phyloP scores from a whole-genome alignment of 1,140 invertebrate genomes.

The Homarus americanus region DNA sequence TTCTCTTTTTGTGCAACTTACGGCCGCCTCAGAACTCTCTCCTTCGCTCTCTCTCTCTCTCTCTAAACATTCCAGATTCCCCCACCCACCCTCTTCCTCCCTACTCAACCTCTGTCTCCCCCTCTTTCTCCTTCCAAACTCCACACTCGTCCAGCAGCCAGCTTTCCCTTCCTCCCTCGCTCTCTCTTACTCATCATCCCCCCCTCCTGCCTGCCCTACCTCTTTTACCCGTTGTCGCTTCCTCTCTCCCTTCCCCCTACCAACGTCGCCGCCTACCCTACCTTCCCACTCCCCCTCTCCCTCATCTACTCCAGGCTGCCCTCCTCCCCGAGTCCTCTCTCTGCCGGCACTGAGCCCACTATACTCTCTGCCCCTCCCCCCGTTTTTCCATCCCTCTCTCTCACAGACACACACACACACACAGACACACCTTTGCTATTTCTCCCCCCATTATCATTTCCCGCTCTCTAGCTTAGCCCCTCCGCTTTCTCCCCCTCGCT shows the following conservation, averaged over 20 bases:
- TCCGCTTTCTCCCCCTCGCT: too few relatives aligned
- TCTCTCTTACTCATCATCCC: neutral
- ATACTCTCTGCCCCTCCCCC: neutral
- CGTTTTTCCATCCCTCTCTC: neutral
- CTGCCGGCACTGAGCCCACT: too few relatives aligned
- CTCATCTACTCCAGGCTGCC: too few relatives aligned
- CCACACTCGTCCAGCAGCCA: neutral
- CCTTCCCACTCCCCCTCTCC: neutral
- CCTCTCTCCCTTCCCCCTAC: neutral
- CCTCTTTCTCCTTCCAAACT: neutral
- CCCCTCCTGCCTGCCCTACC: neutral
- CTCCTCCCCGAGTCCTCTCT: too few relatives aligned
- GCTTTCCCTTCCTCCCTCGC: too few relatives aligned
- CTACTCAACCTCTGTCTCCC: neutral
- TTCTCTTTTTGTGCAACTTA: too few relatives aligned
- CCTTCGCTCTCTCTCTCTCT: too few relatives aligned
- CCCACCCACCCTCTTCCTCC: neutral
- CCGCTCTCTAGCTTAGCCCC: too few relatives aligned
- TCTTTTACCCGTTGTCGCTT: neutral
- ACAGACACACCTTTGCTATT: too few relatives aligned
- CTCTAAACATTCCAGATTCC: neutral
- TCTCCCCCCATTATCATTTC: too few relatives aligned
- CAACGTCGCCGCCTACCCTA: neutral
- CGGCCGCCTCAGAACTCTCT: too few relatives aligned
- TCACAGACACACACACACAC: too few relatives aligned